phyloP scores from a whole-genome alignment of 1,140 invertebrate species.

The Leucophenga varia region DNA sequence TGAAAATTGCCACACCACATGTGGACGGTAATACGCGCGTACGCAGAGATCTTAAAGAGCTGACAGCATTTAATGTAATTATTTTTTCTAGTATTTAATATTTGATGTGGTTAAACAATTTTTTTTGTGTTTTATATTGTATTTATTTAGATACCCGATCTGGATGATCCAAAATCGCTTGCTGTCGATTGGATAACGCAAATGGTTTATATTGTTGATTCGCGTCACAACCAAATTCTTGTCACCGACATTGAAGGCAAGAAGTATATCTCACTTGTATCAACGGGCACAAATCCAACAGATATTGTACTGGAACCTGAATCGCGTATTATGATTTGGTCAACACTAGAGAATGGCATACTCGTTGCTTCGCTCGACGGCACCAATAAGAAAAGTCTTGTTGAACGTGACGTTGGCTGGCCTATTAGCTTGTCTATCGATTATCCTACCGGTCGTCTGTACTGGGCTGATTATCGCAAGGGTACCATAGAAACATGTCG shows the following conservation, averaged over 20 bases:
- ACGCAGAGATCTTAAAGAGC: slow-evolving; percentile 44
- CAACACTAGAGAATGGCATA: slow-evolving; percentile 59
- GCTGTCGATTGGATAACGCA: slow-evolving; percentile 76
- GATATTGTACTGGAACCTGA: slow-evolving; percentile 70
- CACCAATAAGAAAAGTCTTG: slow-evolving; percentile 60
- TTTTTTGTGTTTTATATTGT: not conserved
- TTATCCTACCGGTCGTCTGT: slow-evolving; percentile 66
- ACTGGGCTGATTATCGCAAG: slow-evolving; percentile 75
- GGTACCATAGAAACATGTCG: slow-evolving; percentile 67
- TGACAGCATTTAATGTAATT: slow-evolving; percentile 49
- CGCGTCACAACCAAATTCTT: slow-evolving; percentile 61
- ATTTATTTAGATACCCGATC: slow-evolving; percentile 36
- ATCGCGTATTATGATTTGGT: slow-evolving; percentile 56
- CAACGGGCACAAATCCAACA: slow-evolving; percentile 58
- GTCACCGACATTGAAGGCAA: slow-evolving; percentile 64
- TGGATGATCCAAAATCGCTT: slow-evolving; percentile 68
- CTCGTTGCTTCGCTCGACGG: slow-evolving; percentile 71
- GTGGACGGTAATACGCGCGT: slow-evolving; percentile 30
- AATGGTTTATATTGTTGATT: slow-evolving; percentile 75
- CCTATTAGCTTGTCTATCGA: slow-evolving; percentile 72
- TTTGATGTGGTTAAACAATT: too few relatives aligned
- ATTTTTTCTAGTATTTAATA: not conserved
- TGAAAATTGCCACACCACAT: slow-evolving; percentile 50
- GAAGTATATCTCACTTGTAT: slow-evolving; percentile 62
- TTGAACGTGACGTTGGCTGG: slow-evolving; percentile 63